Evolutionary conservation across 1,140 invertebrate genomes (phyloP).

Genomic region (Drosophila kanapiae): DNA sequence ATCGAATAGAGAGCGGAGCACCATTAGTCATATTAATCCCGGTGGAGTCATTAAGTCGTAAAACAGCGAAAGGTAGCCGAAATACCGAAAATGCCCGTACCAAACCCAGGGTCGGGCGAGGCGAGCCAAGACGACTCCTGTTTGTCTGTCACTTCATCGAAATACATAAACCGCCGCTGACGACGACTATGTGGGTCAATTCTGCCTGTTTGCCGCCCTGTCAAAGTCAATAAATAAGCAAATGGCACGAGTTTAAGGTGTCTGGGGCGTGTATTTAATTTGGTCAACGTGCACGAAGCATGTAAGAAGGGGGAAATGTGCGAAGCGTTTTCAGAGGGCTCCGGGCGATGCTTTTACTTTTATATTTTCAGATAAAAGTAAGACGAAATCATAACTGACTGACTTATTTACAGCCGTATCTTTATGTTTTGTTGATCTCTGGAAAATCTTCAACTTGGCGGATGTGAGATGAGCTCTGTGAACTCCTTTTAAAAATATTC

Average conservation of each 20-base stretch:
- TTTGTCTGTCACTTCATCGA: conserved; percentile 48
- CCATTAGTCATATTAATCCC: conserved; percentile 84
- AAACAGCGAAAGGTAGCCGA: conserved; percentile 70
- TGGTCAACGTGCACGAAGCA: conserved; percentile 16
- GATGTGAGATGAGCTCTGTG: no score
- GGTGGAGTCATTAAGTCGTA: conserved; percentile 84
- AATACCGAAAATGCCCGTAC: conserved; percentile 17
- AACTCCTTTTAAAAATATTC: no score
- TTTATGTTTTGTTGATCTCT: not conserved
- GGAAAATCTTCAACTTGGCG: no score
- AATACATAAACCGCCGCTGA: conserved; percentile 11
- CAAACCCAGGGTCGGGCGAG: not conserved
- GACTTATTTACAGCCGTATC: not conserved
- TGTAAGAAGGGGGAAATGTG: not conserved
- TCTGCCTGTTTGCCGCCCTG: conserved; percentile 37
- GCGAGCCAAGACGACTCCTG: conserved; percentile 10
- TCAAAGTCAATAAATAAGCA: conserved; percentile 53
- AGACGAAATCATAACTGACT: not conserved
- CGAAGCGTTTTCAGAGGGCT: not conserved
- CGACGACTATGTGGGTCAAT: conserved; percentile 55
- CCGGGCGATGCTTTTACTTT: not conserved
- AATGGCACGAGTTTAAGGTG: conserved; percentile 44
- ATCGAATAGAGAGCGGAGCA: conserved; percentile 74
- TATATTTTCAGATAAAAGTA: not conserved
- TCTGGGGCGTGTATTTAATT: conserved; percentile 44